Conservation (phyloP, 1,140 invertebrate genomes). For the Diachasmimorpha longicaudata region DNA sequence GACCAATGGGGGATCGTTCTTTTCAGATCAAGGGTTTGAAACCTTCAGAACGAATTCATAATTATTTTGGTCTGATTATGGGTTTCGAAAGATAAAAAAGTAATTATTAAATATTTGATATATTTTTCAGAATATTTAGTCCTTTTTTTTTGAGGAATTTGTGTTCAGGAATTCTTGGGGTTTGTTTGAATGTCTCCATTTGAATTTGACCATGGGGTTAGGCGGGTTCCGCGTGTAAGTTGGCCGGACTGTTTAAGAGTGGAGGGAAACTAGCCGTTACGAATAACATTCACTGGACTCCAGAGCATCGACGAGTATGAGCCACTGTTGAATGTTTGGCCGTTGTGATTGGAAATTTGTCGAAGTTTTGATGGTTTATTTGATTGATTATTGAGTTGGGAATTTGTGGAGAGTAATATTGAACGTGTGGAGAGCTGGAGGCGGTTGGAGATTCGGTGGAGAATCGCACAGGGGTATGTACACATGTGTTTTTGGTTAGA, state of each 20-base stretch:
- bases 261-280: slow-evolving; percentile 27
- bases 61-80: neutral
- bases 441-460: neutral
- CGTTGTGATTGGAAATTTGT: neutral
- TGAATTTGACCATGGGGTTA: neutral
- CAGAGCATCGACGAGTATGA: neutral
- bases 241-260: slow-evolving; percentile 20
- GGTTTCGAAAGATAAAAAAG: too few species aligned
- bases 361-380: neutral
- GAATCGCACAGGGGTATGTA: neutral
- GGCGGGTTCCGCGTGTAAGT: neutral
- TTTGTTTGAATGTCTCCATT: neutral
- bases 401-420: neutral
- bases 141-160: neutral
- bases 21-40: neutral
- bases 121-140: neutral
- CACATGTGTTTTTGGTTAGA: slow-evolving; percentile 17
- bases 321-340: neutral
- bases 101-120: neutral
- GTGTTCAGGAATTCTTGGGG: too few species aligned
- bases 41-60: neutral
- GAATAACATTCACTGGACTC: neutral
- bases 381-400: neutral
- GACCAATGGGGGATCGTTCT: neutral
- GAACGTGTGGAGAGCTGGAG: neutral